These are phyloP conservation scores for Pegea sp. DNA, from an alignment of 23 tunicate genomes.

Conservation along the genomic window DNA sequence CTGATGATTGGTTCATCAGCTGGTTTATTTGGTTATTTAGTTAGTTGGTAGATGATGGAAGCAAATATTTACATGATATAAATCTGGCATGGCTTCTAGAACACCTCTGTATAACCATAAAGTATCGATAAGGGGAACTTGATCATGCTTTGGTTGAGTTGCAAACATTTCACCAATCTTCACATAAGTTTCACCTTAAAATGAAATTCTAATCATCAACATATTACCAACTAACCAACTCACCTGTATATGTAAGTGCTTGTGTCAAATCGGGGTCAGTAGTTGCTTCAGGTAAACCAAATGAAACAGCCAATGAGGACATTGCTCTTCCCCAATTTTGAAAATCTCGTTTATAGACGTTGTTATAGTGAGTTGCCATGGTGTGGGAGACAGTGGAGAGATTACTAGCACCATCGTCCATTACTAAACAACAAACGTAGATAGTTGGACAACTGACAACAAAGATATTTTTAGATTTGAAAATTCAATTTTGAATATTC, in stretches of 20 bases:
- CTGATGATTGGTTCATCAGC: neutral
- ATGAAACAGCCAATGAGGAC: conserved; percentile 13
- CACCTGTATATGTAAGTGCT: conserved; percentile 70
- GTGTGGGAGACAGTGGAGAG: no score
- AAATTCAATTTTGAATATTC: no score
- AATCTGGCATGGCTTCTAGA: conserved; percentile 64
- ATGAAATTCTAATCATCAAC: no score
- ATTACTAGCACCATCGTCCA: no score
- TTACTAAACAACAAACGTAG: no score
- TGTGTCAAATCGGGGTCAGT: conserved; percentile 16
- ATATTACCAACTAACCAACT: neutral
- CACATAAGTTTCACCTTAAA: conserved; percentile 36
- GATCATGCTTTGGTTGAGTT: conserved; percentile 41
- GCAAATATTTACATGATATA: conserved; percentile 34
- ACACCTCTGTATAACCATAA: conserved; percentile 69
- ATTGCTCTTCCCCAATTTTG: conserved; percentile 50
- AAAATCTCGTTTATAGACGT: conserved; percentile 46
- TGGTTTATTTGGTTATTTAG: neutral
- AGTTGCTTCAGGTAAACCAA: conserved; percentile 31
- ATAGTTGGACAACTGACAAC: no score
- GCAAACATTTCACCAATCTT: conserved; percentile 51
- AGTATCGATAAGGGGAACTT: conserved; percentile 20
- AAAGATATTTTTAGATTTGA: no score
- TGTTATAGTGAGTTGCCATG: no score
- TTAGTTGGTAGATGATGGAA: neutral